Evolutionary conservation across 2,888 invertebrate species (phyloP), one percentile per base, ranked within the genome.

Genomic region (Scaptomyza tumidula): DNA sequence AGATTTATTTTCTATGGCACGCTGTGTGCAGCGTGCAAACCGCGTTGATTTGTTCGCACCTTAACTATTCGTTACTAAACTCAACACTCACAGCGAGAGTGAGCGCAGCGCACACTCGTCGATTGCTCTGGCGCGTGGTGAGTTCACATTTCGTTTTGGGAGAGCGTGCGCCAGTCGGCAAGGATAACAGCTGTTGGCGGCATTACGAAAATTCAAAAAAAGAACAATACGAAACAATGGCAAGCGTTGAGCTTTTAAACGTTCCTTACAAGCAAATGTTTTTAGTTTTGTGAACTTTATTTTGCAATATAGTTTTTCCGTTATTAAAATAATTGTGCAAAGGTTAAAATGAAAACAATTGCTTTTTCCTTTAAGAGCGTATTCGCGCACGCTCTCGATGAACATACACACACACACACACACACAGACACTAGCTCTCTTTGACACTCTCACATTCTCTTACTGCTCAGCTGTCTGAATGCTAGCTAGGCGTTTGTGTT

Each of bases 41-140:
- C 87, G 89, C 89, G 88, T 85, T 80, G 89, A 89, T 89, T 85
- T 86, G 86, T 80, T 87, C 89, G 78, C 84, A 87, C 90, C 88
- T 89, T 81, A 73, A 72, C 77, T 76, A 86, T 88, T 89, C 86
- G 86, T 86, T 83, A 88, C 89, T 89, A 78, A 88, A 71, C 66
- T 59, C 75, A 78, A 73, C 41, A 41, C 85, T 61, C 85, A 67
- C 62, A 58, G 69, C 65, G 76, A 67, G 80, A 66, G 68, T 74
- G 73, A 68, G 68, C 9, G 75, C 41, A 56, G 75, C 79, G 75
- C 75, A 75, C 44, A 85, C 86, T 86, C 80, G 86, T 48, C 76
- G 80, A 58, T 67, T 79, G 52, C 60, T 44, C 70, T 54, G 65
- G 39, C 64, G 33, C 54, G 77, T 86, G 86, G 86, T 85, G 82